Evolutionary conservation across 2,797 vertebrate genomes (phyloP).

Genomic region (Scolopax rusticola): DNA sequence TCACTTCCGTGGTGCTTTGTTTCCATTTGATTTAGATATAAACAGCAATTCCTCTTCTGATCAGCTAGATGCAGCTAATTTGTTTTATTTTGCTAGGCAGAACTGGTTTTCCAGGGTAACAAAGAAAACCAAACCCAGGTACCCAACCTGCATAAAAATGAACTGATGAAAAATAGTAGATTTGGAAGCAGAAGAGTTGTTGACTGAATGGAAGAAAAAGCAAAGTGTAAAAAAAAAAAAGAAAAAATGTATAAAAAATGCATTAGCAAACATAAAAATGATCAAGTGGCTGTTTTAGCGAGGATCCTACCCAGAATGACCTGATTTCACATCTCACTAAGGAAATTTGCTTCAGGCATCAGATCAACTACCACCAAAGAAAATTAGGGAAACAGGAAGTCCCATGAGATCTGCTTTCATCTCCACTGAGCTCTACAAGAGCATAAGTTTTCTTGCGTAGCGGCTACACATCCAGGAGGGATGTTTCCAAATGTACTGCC

Average conservation of each 20-base stretch:
- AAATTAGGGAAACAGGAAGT: not conserved
- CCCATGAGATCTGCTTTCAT: not conserved
- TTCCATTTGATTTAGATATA: not conserved
- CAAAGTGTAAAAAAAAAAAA: too few species aligned
- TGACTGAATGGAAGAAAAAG: not conserved
- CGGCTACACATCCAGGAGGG: not conserved
- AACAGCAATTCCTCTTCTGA: not conserved
- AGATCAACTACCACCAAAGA: not conserved
- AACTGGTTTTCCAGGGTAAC: not conserved
- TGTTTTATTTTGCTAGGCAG: not conserved
- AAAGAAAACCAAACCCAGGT: not conserved
- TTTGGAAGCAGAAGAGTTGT: not conserved
- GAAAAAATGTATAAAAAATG: rapidly evolving
- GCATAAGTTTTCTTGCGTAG: not conserved
- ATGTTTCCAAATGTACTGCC: not conserved
- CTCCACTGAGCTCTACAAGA: rapidly evolving
- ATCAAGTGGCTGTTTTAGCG: rapidly evolving
- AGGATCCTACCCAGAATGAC: not conserved
- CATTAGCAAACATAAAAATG: not conserved
- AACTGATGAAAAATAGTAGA: not conserved
- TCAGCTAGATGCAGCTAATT: not conserved
- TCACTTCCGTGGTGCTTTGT: rapidly evolving
- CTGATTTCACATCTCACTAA: not conserved
- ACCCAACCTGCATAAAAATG: rapidly evolving
- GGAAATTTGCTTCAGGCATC: not conserved